Base-by-base conservation (phyloP, 23 tunicate species). In the Trididemnum clinides region DNA sequence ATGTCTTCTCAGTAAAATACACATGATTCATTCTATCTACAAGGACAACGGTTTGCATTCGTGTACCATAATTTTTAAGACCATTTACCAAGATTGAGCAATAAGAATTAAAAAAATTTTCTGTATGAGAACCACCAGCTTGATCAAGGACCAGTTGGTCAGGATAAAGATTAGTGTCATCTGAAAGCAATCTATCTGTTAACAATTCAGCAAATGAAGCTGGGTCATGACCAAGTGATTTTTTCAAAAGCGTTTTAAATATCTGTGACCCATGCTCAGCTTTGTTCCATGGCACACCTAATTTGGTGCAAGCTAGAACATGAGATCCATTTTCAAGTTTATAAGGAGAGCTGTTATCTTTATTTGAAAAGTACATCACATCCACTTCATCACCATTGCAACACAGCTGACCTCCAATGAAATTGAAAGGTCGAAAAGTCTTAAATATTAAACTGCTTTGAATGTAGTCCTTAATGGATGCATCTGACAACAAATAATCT, bases 271-370 rank as follows among this genome's bases (percentile, higher is more conserved):
- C 97, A 65, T 62, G 86, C 29, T 28, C n/a, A 5, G 39, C 39
- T 76, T 92, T 92, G 20, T 65, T 82, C 97, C 97, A 92, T 35
- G 77, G 35, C 29, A 36, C 77, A 57, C 89, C 84, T n/a, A 92
- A 34, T 2, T 54, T 38, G 2, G 92, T 92, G 51, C 97, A 87
- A 25, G 89, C 89, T 5, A 91, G 21, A 64, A 34, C 31, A 39
- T 84, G 39, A 33, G 44, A 20, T 4, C 82, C 82, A 26, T 78
- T 63, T 0, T 64, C 50, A 32, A 92, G 22, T 1, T 12, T 5
- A 31, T 78, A 84, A 4, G 90, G 78, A 19, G 78, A 36, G 10
- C 39, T 39, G 2, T 62, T 33, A 72, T 92, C 97, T 0, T 50
- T 23, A 37, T 78, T 88, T 2, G 92, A 87, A 78, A 82, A 83